Evolutionary conservation across 2,888 invertebrate genomes (phyloP).

Genomic region (Lomographa bimaculata): DNA sequence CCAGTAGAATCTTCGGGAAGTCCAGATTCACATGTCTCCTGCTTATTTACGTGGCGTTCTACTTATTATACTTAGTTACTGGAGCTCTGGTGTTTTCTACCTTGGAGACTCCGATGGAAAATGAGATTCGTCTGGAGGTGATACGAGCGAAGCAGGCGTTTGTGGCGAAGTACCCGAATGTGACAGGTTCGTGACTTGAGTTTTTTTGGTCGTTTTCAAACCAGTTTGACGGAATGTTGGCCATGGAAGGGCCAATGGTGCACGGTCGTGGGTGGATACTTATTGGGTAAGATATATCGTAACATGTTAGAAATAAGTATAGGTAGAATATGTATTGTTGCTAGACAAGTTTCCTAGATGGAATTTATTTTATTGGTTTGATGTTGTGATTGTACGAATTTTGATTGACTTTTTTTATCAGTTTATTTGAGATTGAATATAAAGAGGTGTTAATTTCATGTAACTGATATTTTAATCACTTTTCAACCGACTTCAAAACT

Average conservation of each 20-base stretch:
- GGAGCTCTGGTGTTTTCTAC: slow-evolving; percentile 87
- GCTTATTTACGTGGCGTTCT: slow-evolving; percentile 81
- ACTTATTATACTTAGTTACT: slow-evolving; percentile 84
- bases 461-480: too few species aligned
- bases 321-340: too few species aligned
- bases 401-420: too few species aligned
- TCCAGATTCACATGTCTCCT: slow-evolving; percentile 81
- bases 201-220: not conserved
- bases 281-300: slow-evolving; percentile 4
- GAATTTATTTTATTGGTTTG: too few species aligned
- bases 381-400: too few species aligned
- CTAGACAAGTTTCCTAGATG: too few species aligned
- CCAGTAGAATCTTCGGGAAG: slow-evolving; percentile 75
- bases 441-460: too few species aligned
- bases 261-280: slow-evolving; percentile 1
- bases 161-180: slow-evolving; percentile 81
- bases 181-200: slow-evolving; percentile 86
- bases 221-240: slow-evolving; percentile 16
- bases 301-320: too few species aligned
- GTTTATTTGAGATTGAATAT: too few species aligned
- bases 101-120: slow-evolving; percentile 86
- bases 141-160: slow-evolving; percentile 82
- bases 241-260: slow-evolving; percentile 13
- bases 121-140: slow-evolving; percentile 75
- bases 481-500: too few species aligned